Conservation (phyloP, 1,140 invertebrate genomes). For the Rhagoletis zephyria region DNA sequence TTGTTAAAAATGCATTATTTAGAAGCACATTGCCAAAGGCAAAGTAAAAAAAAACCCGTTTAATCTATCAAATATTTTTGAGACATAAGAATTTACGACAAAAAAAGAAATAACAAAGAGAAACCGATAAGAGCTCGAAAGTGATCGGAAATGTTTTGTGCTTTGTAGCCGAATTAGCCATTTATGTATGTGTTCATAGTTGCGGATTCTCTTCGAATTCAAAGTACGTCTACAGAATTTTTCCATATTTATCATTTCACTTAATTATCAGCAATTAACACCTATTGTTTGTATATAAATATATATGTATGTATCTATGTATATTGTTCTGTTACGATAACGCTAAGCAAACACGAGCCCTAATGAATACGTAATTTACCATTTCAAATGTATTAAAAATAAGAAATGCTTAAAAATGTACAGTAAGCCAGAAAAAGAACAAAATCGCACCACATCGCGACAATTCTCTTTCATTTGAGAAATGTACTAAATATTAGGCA, state of each 20-base stretch:
- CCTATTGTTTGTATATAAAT: not conserved
- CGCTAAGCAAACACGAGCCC: not conserved
- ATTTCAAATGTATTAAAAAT: too few relatives aligned
- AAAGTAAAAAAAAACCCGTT: not conserved
- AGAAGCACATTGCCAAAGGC: not conserved
- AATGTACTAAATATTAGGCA: too few relatives aligned
- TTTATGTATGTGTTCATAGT: too few relatives aligned
- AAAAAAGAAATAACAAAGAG: constrained; percentile 20
- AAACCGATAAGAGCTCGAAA: not conserved
- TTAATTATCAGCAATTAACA: constrained; percentile 35
- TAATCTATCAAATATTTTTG: too few relatives aligned
- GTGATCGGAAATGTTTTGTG: not conserved
- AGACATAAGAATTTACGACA: not conserved
- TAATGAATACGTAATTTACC: not conserved
- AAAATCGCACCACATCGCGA: too few relatives aligned
- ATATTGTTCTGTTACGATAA: not conserved
- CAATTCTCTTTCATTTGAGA: too few relatives aligned
- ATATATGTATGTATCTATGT: not conserved
- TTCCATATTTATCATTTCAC: not conserved
- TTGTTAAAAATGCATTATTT: too few relatives aligned
- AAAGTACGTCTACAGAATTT: not conserved
- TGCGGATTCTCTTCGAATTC: not conserved
- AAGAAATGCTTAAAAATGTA: too few relatives aligned
- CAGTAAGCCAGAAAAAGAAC: too few relatives aligned
- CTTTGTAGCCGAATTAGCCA: not conserved